Conservation (phyloP, 2,888 invertebrate genomes). For the Stenolophus ochropezus region DNA sequence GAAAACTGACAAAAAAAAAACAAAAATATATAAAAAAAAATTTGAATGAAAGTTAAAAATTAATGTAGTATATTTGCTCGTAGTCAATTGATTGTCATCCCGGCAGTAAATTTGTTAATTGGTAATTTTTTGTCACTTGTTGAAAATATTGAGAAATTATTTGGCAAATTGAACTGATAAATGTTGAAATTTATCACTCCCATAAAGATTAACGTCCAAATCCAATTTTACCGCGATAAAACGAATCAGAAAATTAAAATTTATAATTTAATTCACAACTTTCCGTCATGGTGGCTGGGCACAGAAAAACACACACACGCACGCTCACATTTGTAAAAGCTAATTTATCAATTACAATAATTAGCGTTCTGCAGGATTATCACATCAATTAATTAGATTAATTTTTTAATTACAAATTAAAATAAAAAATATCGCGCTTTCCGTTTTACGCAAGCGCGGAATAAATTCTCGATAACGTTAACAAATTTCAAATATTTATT, state of each 20-base stretch:
- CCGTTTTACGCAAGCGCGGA: slow-evolving; percentile 10
- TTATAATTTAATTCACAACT: slow-evolving; percentile 33
- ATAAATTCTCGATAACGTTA: slow-evolving; percentile 28
- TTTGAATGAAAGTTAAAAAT: too few species aligned
- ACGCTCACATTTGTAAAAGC: slow-evolving; percentile 8
- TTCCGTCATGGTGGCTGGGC: neutral
- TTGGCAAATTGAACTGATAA: neutral
- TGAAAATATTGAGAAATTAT: neutral
- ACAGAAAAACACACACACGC: slow-evolving; percentile 24
- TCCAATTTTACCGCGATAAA: slow-evolving; percentile 30
- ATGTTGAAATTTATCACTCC: slow-evolving; percentile 9
- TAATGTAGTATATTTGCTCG: too few species aligned
- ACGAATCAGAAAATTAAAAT: slow-evolving; percentile 40
- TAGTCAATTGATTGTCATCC: too few species aligned
- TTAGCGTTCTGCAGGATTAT: slow-evolving; percentile 46
- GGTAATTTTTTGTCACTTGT: neutral
- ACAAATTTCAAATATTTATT: slow-evolving; percentile 51
- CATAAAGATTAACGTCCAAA: slow-evolving; percentile 35
- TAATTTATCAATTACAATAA: slow-evolving; percentile 52
- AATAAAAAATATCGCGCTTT: slow-evolving; percentile 21
- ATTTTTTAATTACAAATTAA: slow-evolving; percentile 51
- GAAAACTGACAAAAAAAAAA: too few species aligned
- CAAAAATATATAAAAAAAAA: too few species aligned
- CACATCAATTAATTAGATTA: slow-evolving; percentile 53
- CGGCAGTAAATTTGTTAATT: neutral